Evolutionary conservation across 2,113 vertebrate genomes (phyloP).

Genomic region (Hiodon alosoides): DNA sequence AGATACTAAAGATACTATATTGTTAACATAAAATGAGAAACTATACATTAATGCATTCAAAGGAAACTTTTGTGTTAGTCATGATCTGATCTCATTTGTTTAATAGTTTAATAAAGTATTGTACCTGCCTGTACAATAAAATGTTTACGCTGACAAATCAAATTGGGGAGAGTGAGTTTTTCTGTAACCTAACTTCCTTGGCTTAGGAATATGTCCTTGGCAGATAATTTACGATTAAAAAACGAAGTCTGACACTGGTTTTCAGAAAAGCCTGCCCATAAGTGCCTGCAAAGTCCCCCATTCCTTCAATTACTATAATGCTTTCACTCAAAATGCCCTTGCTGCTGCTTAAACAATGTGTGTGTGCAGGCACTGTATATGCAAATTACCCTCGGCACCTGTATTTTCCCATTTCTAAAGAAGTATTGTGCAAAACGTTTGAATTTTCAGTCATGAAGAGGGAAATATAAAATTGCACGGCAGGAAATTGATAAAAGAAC

Average conservation of each 20-base stretch:
- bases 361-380: not conserved
- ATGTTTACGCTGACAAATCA: too few relatives aligned
- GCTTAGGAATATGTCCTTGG: too few relatives aligned
- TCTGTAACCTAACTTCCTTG: too few relatives aligned
- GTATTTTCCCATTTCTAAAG: not conserved
- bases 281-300: not conserved
- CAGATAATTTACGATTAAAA: too few relatives aligned
- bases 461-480: constrained; percentile 15
- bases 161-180: too few relatives aligned
- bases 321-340: not conserved
- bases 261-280: not conserved
- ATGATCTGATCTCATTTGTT: not conserved
- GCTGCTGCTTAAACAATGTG: not conserved
- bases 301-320: not conserved
- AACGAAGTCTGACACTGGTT: not conserved
- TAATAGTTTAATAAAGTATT: not conserved
- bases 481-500: constrained; percentile 46
- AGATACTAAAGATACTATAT: too few relatives aligned
- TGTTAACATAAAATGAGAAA: too few relatives aligned
- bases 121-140: too few relatives aligned
- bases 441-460: constrained; percentile 18
- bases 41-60: too few relatives aligned
- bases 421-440: constrained; percentile 11
- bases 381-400: not conserved
- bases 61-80: too few relatives aligned